phyloP scores from a whole-genome alignment of 2,888 invertebrate species.

The Caenorhabditis doughertyi region DNA sequence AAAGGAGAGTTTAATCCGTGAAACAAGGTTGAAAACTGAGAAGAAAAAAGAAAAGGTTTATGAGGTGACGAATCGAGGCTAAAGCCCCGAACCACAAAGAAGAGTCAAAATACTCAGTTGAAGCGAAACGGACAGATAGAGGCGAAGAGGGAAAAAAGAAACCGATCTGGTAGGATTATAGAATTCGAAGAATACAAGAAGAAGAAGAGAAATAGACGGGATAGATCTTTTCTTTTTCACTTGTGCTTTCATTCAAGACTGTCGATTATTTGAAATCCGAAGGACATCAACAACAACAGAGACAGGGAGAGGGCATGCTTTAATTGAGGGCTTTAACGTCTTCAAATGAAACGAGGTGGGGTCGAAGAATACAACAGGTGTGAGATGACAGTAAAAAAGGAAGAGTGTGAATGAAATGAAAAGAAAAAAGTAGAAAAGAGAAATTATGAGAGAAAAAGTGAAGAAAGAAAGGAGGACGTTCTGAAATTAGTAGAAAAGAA shows the following conservation, averaged over 20 bases:
- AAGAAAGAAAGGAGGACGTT: conserved; percentile 10
- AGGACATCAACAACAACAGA: conserved; percentile 25
- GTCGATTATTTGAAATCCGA: conserved; percentile 33
- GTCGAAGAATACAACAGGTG: conserved; percentile 38
- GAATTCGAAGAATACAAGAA: background rate
- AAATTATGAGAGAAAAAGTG: background rate
- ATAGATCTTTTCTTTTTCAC: conserved; percentile 13
- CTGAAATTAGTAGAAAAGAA: conserved; percentile 16
- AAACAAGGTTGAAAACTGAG: conserved; percentile 31
- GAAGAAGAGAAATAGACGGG: conserved; percentile 1
- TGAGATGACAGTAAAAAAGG: conserved; percentile 26
- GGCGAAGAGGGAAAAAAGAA: too few relatives aligned
- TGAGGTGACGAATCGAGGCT: conserved; percentile 45
- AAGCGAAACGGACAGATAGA: conserved; percentile 48
- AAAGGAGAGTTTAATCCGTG: conserved; percentile 39
- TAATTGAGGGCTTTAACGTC: conserved; percentile 45
- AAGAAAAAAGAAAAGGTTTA: background rate
- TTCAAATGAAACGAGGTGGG: conserved; percentile 35
- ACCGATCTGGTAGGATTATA: conserved; percentile 51
- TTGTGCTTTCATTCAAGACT: conserved; percentile 43
- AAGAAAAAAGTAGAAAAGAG: background rate
- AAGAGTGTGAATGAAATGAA: conserved; percentile 23
- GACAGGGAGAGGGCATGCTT: background rate
- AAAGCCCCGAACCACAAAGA: conserved; percentile 48
- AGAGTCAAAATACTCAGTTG: conserved; percentile 34